Evolutionary conservation across 2,888 invertebrate genomes (phyloP), one percentile per base, ranked within the genome.

Genomic region (Aphidoletes aphidimyza): DNA sequence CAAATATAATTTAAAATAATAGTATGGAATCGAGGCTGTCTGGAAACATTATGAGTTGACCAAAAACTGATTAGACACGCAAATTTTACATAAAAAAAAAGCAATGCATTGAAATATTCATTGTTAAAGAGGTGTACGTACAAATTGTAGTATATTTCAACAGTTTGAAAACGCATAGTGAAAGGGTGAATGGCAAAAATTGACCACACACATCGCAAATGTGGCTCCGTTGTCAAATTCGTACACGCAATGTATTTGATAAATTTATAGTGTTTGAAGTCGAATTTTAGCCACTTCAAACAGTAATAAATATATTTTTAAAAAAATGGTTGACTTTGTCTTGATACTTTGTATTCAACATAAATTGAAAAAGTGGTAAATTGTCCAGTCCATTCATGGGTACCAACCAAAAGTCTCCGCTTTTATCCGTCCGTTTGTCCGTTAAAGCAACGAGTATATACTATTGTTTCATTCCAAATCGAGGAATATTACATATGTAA

Each of bases 1-100:
- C n/a, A 69, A 69, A 30, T 69, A 30, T 34, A 69, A 69, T 69
- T 69, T 30, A 69, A 69, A 69, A 69, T 69, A 69, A 69, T 69
- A 30, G 30, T 30, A 26, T 69, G 14, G 30, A 69, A 30, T 69
- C 69, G 30, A 30, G 69, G 26, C 34, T 30, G 69, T 26, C 8
- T 69, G 69, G 1, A 69, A 14, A 69, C 34, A 30, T 30, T 69
- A 30, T 69, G 0, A n/a, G 14, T 14, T 69, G 69, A 69, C 69
- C 34, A 69, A 69, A 54, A 69, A 69, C 69, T 30, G 30, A 69
- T 69, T 69, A 30, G 69, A 69, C 69, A 69, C 69, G 69, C 69
- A 69, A 69, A 26, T 30, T 69, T 54, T 34, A n/a, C 69, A 69
- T 69, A 69, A 69, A 69, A 69, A 69, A 1, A n/a, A n/a, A n/a